A percentile compares a stretch with the other conserved stretches of the same genome.
These are phyloP conservation scores for Actinia equina DNA, from an alignment of 64 coral and sea anemone species.

Conservation along the genomic window DNA sequence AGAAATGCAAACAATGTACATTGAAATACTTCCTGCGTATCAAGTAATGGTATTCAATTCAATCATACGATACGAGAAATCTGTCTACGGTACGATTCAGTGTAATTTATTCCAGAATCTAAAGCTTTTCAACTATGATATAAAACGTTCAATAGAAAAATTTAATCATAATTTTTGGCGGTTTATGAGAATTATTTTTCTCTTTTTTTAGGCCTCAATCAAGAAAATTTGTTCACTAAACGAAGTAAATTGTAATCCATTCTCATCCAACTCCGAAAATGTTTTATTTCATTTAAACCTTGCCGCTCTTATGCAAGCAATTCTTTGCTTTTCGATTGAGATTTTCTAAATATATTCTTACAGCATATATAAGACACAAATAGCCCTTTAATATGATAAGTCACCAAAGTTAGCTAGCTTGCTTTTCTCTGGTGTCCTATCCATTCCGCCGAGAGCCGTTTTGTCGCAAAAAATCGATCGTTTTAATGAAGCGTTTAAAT, in stretches of 20 bases:
- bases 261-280: no score
- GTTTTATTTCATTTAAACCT: no score
- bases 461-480: background rate
- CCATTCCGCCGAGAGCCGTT: background rate
- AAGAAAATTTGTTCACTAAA: no score
- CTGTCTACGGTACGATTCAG: no score
- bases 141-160: background rate
- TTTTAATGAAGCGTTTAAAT: conserved; percentile 1
- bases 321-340: background rate
- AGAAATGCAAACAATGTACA: background rate
- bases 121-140: background rate
- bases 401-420: background rate
- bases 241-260: no score
- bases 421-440: background rate
- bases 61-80: background rate
- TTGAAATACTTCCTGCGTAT: background rate
- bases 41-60: background rate
- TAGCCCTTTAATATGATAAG: background rate
- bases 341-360: background rate
- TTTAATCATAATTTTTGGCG: background rate
- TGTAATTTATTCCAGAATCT: no score
- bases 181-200: background rate
- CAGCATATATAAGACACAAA: no score
- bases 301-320: no score
- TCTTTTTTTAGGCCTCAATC: background rate